These are phyloP conservation scores for Syncerus caffer DNA, from an alignment of 2,797 vertebrate genomes.

Conservation along the genomic window DNA sequence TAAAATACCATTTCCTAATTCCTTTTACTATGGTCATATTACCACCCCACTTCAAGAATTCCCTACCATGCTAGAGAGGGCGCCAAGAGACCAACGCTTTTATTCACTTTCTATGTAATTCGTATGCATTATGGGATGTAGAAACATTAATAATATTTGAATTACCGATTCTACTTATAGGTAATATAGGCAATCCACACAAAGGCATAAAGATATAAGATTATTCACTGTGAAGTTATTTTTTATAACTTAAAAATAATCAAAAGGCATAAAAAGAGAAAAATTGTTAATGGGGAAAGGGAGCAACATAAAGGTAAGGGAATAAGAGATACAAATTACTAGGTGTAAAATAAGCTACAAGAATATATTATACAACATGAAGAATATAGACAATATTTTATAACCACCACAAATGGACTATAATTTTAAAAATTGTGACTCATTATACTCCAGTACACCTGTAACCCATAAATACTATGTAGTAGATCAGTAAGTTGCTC, in stretches of 20 bases:
- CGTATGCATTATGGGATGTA: neutral
- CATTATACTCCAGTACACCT: neutral
- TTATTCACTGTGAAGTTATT: neutral
- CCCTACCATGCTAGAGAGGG: neutral
- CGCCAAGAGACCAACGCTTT: neutral
- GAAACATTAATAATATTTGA: neutral
- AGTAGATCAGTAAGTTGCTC: neutral
- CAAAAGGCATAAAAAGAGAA: neutral
- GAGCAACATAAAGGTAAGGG: neutral
- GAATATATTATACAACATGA: neutral
- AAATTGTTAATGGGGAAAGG: neutral
- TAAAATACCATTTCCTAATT: conserved; percentile 23
- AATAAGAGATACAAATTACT: neutral
- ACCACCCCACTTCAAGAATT: neutral
- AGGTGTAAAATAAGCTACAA: neutral
- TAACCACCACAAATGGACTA: neutral
- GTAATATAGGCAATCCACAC: neutral
- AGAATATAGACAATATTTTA: neutral
- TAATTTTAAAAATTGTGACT: neutral
- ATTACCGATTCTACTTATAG: neutral
- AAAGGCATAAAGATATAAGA: neutral
- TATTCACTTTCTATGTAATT: neutral
- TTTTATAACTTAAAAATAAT: neutral
- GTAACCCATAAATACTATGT: neutral
- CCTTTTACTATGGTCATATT: neutral